phyloP scores from a whole-genome alignment of 2,113 vertebrate species.

The Vireo altiloquus region DNA sequence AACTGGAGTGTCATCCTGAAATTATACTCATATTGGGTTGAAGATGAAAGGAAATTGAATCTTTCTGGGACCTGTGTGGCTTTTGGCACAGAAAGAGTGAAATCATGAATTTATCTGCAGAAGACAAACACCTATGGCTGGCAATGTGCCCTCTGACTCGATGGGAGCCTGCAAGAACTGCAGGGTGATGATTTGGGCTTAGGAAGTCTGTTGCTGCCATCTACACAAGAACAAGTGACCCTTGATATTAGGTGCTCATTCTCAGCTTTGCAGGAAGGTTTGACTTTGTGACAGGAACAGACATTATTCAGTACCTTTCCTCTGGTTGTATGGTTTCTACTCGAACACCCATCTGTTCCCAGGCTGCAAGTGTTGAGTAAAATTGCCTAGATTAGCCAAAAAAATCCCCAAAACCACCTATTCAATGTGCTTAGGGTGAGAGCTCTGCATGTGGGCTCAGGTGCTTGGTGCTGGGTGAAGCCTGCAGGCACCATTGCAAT shows the following conservation, averaged over 20 bases:
- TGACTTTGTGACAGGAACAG: background rate
- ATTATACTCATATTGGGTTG: accelerated
- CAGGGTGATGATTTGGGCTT: background rate
- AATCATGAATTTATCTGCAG: background rate
- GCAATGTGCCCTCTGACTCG: background rate
- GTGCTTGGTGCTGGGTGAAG: background rate
- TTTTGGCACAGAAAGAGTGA: background rate
- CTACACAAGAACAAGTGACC: background rate
- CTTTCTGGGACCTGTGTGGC: background rate
- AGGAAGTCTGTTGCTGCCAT: background rate
- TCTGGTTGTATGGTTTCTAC: background rate
- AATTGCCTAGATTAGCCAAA: background rate
- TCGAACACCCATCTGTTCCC: background rate
- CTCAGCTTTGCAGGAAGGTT: background rate
- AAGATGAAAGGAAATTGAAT: background rate
- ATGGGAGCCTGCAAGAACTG: background rate
- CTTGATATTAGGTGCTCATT: background rate
- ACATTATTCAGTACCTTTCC: background rate
- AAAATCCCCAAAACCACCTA: background rate
- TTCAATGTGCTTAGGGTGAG: background rate
- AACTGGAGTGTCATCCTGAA: background rate
- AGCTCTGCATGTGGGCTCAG: background rate
- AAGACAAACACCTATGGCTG: background rate
- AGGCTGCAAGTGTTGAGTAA: background rate
- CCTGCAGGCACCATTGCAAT: background rate